Conservation (phyloP, 1,140 invertebrate species). For the Popillia japonica region DNA sequence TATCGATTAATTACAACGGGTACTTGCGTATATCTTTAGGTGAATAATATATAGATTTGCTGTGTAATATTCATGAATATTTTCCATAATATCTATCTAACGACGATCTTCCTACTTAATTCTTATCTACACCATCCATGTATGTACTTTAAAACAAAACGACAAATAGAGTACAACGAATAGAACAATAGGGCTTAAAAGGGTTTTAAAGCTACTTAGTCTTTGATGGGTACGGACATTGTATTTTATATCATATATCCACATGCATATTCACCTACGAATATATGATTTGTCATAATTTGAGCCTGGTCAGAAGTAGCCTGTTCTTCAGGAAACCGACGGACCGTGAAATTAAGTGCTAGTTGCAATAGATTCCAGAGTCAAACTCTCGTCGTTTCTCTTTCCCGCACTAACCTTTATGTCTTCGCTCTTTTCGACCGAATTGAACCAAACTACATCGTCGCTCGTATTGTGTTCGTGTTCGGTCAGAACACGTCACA, state of each 20-base stretch:
- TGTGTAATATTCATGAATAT: too few species aligned
- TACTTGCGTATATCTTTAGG: too few species aligned
- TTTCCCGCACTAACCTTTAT: not conserved
- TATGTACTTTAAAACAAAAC: not conserved
- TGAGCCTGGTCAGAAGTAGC: constrained; percentile 26
- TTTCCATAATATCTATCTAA: too few species aligned
- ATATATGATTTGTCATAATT: constrained; percentile 41
- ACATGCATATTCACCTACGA: not conserved
- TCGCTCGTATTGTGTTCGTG: not conserved
- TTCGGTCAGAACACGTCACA: not conserved
- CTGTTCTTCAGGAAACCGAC: constrained; percentile 39
- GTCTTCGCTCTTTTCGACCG: constrained; percentile 8
- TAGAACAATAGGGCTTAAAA: not conserved
- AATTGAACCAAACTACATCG: constrained; percentile 7
- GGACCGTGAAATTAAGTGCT: constrained; percentile 42
- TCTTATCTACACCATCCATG: not conserved
- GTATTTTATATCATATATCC: not conserved
- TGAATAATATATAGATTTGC: too few species aligned
- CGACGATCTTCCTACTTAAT: too few species aligned
- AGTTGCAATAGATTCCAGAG: constrained; percentile 40
- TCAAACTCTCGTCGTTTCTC: not conserved
- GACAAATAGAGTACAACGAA: not conserved
- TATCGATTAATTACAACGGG: too few species aligned
- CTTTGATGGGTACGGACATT: not conserved
- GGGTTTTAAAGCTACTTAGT: not conserved